Base-by-base conservation (phyloP, 2,113 vertebrate species). In the Brachionichthys hirsutus region DNA sequence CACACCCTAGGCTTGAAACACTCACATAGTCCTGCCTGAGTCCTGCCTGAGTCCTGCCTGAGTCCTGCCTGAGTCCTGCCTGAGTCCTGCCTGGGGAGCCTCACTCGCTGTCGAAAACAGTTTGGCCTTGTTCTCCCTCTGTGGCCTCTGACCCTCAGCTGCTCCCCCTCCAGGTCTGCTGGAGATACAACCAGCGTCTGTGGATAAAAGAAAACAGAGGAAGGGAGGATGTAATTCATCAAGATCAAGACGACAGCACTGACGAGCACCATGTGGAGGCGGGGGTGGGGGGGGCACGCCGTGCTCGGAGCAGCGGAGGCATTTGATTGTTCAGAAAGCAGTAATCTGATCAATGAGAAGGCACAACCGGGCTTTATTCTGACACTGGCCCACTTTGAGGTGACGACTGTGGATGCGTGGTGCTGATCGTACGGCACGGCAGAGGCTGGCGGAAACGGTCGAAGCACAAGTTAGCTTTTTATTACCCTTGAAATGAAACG, bases 61-160 rank as follows among this genome's bases (percentile, higher is more conserved):
- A n/a, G n/a, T n/a, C n/a, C n/a, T n/a, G n/a, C n/a, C n/a, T n/a
- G n/a, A n/a, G n/a, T n/a, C n/a, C n/a, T n/a, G n/a, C n/a, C 56
- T 51, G 64, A 73, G 63, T 70, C 30, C 50, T 46, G 54, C 68
- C 77, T 61, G 53, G 12, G 62, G 52, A 56, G 46, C 54, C 54
- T 60, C 12, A 20, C 58, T 49, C 14, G 6, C 24, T 58, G 53
- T 62, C 20, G 66, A 52, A 76, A 78, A 61, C 55, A 59, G 55
- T 77, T 49, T 38, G 19, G 49, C 58, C 73, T 77, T 70, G 54
- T 69, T 65, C 12, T 5, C 56, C 6, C 45, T 54, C 35, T 40
- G 3, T 17, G 49, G 65, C 73, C 71, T 75, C 76, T 83, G 67
- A 85, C 73, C 78, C 61, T 62, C 66, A 74, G 81, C 70, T 79